These are phyloP conservation scores for Ctenosaura bakeri DNA, from an alignment of 2,797 vertebrate genomes.

Conservation along the genomic window DNA sequence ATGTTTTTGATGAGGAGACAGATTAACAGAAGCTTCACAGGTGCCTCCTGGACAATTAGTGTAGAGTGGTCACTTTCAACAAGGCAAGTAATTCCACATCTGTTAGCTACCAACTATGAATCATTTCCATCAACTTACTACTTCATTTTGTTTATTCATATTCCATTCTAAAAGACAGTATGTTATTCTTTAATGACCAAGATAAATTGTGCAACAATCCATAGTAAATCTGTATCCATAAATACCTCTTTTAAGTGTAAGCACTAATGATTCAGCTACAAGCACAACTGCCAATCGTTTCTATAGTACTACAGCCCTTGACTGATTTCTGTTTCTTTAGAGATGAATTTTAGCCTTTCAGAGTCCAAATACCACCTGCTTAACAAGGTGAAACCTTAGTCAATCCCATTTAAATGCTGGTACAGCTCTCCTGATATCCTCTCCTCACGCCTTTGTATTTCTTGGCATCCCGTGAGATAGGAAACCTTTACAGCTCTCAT, in stretches of 20 bases:
- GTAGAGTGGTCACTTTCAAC: background rate
- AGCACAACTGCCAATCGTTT: background rate
- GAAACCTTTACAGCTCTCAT: background rate
- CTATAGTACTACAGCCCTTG: background rate
- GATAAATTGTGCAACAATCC: background rate
- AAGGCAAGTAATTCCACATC: background rate
- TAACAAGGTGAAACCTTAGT: background rate
- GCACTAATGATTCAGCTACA: background rate
- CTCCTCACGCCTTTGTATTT: background rate
- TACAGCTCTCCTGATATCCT: background rate
- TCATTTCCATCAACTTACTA: background rate
- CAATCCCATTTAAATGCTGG: background rate
- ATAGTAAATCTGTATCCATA: background rate
- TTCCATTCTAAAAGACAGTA: background rate
- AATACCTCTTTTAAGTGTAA: background rate
- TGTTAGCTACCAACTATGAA: background rate
- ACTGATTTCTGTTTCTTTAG: background rate
- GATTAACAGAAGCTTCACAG: background rate
- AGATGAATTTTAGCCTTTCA: conserved; percentile 5
- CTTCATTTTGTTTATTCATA: background rate
- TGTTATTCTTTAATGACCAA: background rate
- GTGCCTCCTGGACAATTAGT: background rate
- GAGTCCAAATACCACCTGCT: background rate
- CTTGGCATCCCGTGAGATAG: background rate
- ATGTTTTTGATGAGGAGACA: background rate